Conservation (phyloP, 2,113 vertebrate species). For the Eclectus roratus region DNA sequence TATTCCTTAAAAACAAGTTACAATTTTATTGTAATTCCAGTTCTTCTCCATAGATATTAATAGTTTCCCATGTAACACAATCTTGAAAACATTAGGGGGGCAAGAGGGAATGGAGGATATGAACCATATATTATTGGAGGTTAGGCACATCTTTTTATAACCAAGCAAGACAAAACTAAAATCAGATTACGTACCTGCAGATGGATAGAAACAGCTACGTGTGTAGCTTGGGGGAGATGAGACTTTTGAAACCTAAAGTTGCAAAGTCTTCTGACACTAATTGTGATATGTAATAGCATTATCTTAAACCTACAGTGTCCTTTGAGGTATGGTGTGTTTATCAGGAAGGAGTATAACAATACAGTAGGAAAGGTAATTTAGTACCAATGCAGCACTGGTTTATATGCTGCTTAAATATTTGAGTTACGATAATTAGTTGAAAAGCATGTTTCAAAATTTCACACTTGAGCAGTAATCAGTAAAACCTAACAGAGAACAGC, state of each 20-base stretch:
- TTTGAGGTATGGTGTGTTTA: background rate
- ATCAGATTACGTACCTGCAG: constrained; percentile 11
- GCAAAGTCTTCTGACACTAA: background rate
- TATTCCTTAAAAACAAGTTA: constrained; percentile 67
- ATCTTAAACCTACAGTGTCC: background rate
- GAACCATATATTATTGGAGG: constrained; percentile 56
- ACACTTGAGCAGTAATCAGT: background rate
- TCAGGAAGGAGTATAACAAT: background rate
- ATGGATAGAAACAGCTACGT: background rate
- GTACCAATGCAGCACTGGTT: background rate
- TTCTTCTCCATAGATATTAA: constrained; percentile 69
- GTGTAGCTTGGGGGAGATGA: background rate
- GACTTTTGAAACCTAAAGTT: constrained; percentile 15
- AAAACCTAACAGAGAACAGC: constrained; percentile 30
- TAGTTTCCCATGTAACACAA: constrained; percentile 63
- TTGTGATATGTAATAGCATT: constrained; percentile 3
- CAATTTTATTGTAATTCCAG: constrained; percentile 71
- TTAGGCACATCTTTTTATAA: background rate
- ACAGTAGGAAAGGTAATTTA: background rate
- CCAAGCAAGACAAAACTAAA: constrained; percentile 22
- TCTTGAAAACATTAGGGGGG: constrained; percentile 74
- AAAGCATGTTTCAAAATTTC: constrained; percentile 40
- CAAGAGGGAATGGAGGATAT: constrained; percentile 48
- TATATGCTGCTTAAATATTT: background rate
- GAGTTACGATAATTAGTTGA: background rate